Evolutionary conservation across 2,113 vertebrate species (phyloP).

Genomic region (Progne subis): DNA sequence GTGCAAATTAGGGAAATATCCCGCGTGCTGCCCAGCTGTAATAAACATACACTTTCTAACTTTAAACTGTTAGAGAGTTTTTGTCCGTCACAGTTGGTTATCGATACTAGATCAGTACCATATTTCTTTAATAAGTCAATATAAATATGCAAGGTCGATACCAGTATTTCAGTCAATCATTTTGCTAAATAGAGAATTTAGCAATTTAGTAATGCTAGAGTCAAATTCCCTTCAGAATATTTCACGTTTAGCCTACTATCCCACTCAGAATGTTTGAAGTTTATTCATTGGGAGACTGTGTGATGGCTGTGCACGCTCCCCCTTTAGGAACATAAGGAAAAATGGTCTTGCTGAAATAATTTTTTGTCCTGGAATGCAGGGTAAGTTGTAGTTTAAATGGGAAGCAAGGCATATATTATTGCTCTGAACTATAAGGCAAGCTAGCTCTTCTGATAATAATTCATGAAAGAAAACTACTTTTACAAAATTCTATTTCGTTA

Average conservation of each 20-base stretch:
- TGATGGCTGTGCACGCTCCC: background rate
- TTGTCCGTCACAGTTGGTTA: too few relatives aligned
- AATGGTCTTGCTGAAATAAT: background rate
- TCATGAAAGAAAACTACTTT: background rate
- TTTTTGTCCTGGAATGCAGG: background rate
- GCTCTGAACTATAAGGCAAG: background rate
- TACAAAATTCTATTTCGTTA: background rate
- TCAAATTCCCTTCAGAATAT: background rate
- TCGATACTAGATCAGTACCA: too few relatives aligned
- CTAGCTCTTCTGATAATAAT: background rate
- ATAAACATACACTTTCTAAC: too few relatives aligned
- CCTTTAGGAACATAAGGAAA: background rate
- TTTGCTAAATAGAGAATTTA: background rate
- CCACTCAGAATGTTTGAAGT: background rate
- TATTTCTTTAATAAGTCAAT: too few relatives aligned
- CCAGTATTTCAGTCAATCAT: background rate
- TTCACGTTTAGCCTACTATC: background rate
- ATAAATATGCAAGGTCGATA: background rate
- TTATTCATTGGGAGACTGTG: background rate
- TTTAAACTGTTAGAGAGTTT: too few relatives aligned
- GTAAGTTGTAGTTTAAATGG: background rate
- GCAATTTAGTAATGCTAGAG: background rate
- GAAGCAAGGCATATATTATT: background rate
- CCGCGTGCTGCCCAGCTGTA: too few relatives aligned
- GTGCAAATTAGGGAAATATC: too few relatives aligned